Evolutionary conservation across 2,113 vertebrate species (phyloP).

Genomic region (Benitochromis conjunctus): DNA sequence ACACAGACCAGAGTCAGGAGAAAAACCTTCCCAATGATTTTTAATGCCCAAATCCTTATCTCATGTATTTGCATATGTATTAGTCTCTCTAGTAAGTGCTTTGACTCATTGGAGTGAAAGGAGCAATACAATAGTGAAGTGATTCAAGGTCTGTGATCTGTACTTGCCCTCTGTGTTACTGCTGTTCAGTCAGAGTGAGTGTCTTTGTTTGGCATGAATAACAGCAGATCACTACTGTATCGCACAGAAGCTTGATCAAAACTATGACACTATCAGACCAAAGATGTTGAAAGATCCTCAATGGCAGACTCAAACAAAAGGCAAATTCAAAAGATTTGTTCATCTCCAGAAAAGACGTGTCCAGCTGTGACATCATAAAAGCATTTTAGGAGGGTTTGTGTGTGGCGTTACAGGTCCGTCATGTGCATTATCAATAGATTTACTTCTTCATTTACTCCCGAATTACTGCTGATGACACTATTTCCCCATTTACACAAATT

Average conservation of each 20-base stretch:
- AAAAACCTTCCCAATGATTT: background rate
- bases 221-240: constrained; percentile 26
- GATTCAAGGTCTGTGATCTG: constrained; percentile 31
- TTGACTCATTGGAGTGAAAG: constrained; percentile 39
- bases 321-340: background rate
- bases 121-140: constrained; percentile 25
- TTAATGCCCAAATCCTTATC: background rate
- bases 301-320: constrained; percentile 6
- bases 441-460: background rate
- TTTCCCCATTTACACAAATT: background rate
- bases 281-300: constrained; percentile 4
- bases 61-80: constrained; percentile 14
- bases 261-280: constrained; percentile 8
- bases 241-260: background rate
- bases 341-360: background rate
- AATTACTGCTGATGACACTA: background rate
- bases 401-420: background rate
- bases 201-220: constrained; percentile 48
- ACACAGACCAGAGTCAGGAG: background rate
- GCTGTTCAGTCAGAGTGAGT: constrained; percentile 12
- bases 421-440: constrained; percentile 21
- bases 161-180: constrained; percentile 1
- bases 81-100: constrained; percentile 1
- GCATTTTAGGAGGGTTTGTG: background rate
- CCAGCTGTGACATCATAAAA: background rate